phyloP scores from a whole-genome alignment of 2,797 vertebrate genomes.

The Hydrophis major region DNA sequence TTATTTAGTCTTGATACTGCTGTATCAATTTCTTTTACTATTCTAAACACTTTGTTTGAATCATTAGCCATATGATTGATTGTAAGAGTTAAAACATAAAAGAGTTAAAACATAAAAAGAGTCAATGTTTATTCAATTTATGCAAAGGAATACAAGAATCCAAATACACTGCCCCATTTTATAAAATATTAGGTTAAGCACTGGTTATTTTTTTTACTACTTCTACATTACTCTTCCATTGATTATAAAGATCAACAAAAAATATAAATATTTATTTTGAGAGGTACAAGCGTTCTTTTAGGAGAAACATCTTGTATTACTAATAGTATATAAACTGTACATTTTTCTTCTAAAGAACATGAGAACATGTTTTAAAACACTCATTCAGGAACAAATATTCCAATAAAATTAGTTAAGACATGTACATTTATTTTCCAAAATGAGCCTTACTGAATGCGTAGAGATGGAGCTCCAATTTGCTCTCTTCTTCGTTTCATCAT shows the following conservation, averaged over 20 bases:
- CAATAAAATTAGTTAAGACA: constrained; percentile 24
- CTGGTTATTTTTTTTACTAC: neutral
- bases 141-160: neutral
- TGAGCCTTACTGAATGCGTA: constrained; percentile 88
- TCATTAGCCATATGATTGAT: neutral
- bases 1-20: neutral
- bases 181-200: neutral
- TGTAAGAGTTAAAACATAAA: constrained; percentile 4
- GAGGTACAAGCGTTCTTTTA: constrained; percentile 12
- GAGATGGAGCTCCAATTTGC: constrained; percentile 79
- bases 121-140: neutral
- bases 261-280: neutral
- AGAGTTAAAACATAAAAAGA: constrained; percentile 7
- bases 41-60: neutral
- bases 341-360: neutral
- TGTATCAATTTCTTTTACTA: neutral
- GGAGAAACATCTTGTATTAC: neutral
- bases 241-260: neutral
- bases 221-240: neutral
- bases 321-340: neutral
- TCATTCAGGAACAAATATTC: constrained; percentile 46
- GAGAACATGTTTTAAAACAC: neutral
- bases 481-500: constrained; percentile 88
- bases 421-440: constrained; percentile 31
- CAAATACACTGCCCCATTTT: neutral